Evolutionary conservation across 2,113 vertebrate species (phyloP).

Genomic region (Eudyptes chrysolophus): DNA sequence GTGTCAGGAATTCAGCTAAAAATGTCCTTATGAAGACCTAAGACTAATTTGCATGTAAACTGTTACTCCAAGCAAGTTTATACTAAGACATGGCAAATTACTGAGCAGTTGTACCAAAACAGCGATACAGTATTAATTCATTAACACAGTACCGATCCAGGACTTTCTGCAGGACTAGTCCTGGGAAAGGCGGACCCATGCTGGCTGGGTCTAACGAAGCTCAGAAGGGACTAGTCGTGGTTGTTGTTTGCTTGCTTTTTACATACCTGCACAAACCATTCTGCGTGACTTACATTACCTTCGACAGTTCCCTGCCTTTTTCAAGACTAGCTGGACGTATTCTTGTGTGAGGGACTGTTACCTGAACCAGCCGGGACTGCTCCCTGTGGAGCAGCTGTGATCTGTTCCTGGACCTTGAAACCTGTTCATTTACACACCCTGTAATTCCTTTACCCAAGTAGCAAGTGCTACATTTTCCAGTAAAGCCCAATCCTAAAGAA

Average conservation of each 20-base stretch:
- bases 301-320: background rate
- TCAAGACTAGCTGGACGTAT: background rate
- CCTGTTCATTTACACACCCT: background rate
- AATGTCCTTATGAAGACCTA: background rate
- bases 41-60: constrained; percentile 20
- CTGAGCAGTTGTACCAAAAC: background rate
- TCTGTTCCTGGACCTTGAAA: background rate
- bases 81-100: background rate
- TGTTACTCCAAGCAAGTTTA: background rate
- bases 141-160: background rate
- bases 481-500: background rate
- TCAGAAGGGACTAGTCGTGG: background rate
- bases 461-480: background rate
- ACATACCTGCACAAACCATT: background rate
- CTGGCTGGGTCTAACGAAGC: background rate
- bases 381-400: background rate
- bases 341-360: background rate
- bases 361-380: background rate
- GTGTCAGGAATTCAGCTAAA: background rate
- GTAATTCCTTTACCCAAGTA: background rate
- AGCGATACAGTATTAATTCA: background rate
- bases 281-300: background rate
- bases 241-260: background rate
- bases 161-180: background rate
- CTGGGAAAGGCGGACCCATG: background rate